Evolutionary conservation across 1,140 invertebrate genomes (phyloP), one percentile per base, ranked within the genome.

Genomic region (Drosophila miranda): DNA sequence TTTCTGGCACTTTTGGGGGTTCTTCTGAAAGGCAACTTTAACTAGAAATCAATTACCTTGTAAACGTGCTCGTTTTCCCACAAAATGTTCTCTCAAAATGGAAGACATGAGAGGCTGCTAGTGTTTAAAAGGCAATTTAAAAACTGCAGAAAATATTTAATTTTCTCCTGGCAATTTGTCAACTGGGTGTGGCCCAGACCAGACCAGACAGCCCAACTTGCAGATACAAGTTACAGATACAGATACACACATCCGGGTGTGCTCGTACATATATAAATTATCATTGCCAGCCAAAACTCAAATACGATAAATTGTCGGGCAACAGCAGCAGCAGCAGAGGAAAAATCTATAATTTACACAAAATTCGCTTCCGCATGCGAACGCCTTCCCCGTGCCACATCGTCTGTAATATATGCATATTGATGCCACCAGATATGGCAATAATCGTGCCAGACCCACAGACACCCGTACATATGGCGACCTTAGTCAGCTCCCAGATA

Each of bases 321-420:
- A 78, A 54, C 64, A 72, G 63, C 23, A 26, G 75, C 53, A 26
- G 45, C 45, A 45, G 45, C 41, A 61, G 57, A 49, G 41, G 28
- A 70, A 66, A 84, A 81, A 87, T 86, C 73, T 86, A 86, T 86
- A 86, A 87, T 86, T 87, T 87, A 78, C 82, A 86, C 78, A 87
- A 84, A 87, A 84, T 86, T 84, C 75, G 77, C 75, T 86, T 84
- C 81, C 81, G 81, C 73, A 52, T 60, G 52, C 68, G 58, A 84
- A 79, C 51, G 67, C 45, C 56, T 60, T 79, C 56, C 43, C 64
- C 64, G 49, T 68, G 54, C 61, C 14, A 19, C 53, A 41, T n/a
- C 58, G 63, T 41, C 67, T 59, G 60, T 70, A 80, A 64, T 67
- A 54, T 57, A 66, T 80, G 66, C 68, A 63, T 82, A 77, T 69